These are phyloP conservation scores for Lophius americanus DNA, from an alignment of 2,797 vertebrate genomes.

Conservation along the genomic window DNA sequence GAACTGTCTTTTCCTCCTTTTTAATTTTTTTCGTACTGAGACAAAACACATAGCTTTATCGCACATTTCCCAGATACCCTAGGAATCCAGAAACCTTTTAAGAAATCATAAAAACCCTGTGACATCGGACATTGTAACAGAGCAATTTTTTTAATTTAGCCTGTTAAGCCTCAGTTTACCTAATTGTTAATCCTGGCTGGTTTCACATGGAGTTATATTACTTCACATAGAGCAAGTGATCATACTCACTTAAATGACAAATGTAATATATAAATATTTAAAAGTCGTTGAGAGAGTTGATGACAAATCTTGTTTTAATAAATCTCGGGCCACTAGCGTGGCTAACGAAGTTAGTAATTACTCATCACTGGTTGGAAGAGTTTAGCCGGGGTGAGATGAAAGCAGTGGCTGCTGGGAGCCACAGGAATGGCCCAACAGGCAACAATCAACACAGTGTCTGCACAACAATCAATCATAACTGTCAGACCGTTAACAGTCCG, in stretches of 20 bases:
- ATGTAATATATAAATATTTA: conserved; percentile 47
- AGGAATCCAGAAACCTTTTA: background rate
- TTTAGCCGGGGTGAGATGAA: conserved; percentile 76
- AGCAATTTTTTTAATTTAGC: conserved; percentile 18
- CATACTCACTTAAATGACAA: conserved; percentile 7
- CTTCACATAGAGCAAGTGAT: conserved; percentile 1
- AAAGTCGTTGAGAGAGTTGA: conserved; percentile 56
- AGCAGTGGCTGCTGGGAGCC: conserved; percentile 83
- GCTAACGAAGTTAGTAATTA: conserved; percentile 89
- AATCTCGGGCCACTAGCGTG: conserved; percentile 74
- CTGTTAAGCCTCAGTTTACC: background rate
- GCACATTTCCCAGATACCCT: background rate
- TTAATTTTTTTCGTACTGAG: too few relatives aligned
- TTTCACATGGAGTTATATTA: conserved; percentile 24
- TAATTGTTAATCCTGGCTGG: background rate
- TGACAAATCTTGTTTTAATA: conserved; percentile 79
- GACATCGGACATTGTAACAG: background rate
- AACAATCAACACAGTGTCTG: conserved; percentile 89
- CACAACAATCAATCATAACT: conserved; percentile 92
- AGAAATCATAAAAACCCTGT: background rate
- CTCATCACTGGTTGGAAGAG: conserved; percentile 83
- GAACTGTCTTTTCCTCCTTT: too few relatives aligned
- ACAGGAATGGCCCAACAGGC: conserved; percentile 80
- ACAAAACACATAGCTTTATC: background rate
- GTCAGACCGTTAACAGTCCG: conserved; percentile 85